Conservation (phyloP, 1,140 invertebrate species). For the Lamellibrachia luymesi region DNA sequence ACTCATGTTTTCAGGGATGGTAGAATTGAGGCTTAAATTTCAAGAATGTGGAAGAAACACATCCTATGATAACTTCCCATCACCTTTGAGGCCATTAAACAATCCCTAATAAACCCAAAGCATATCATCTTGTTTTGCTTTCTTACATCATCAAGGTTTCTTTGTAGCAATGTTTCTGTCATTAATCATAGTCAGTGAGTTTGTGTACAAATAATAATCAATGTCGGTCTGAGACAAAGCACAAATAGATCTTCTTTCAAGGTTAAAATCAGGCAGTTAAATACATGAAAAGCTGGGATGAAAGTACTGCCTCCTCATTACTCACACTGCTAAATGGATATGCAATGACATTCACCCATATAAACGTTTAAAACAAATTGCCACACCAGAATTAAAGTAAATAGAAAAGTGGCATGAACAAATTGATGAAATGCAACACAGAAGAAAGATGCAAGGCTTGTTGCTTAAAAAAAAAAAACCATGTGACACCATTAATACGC, state of each 20-base stretch:
- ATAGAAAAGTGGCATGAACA: not conserved
- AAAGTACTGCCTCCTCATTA: not conserved
- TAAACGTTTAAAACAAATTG: not conserved
- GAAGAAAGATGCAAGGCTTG: not conserved
- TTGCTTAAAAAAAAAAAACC: too few relatives aligned
- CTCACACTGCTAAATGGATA: too few relatives aligned
- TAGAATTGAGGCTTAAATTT: too few relatives aligned
- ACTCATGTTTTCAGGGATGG: too few relatives aligned
- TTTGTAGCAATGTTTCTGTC: not conserved
- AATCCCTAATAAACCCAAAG: too few relatives aligned
- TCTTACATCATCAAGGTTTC: not conserved
- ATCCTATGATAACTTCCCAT: too few relatives aligned
- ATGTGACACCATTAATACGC: not conserved
- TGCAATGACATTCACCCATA: not conserved
- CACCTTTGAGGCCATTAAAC: too few relatives aligned
- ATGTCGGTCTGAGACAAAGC: not conserved
- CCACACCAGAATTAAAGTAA: not conserved
- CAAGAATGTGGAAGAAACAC: too few relatives aligned
- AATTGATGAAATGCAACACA: not conserved
- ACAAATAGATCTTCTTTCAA: not conserved
- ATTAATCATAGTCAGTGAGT: not conserved
- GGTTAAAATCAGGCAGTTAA: not conserved
- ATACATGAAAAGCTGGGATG: not conserved
- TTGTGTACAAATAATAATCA: not conserved
- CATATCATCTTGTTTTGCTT: too few relatives aligned